Base-by-base conservation (phyloP, 1,140 invertebrate species). In the Anadara kagoshimensis region DNA sequence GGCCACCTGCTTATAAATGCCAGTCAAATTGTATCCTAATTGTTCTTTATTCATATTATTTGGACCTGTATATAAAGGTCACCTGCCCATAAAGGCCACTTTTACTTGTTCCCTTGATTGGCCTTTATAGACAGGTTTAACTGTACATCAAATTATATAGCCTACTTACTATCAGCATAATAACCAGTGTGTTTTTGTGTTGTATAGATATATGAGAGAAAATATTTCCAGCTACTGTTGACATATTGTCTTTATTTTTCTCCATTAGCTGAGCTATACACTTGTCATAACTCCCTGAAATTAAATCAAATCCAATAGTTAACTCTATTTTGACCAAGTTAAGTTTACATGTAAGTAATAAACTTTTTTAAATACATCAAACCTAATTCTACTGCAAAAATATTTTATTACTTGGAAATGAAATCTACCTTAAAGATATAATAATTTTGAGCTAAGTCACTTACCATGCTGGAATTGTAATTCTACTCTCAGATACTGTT, bases 141-240 rank as follows among this genome's bases (percentile, higher is more conserved):
- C n/a, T n/a, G n/a, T n/a, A n/a, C n/a, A n/a, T n/a, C 14, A 14
- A 11, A 49, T 24, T 56, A 1, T 24, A 54, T 14, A 49, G 18
- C 24, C 57, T 20, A 81, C 83, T 83, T 75, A 88, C 89, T 73
- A 92, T 91, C 2, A 92, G 78, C 78, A 90, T 85, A 66, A 91
- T 91, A 54, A 91, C 86, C 1, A 92, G 83, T 67, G 85, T 78
- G 80, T 92, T 99, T 89, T 99, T 99, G 87, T 97, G 97, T 22
- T 76, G 75, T 16, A 98, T 96, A 85, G 98, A 95, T 63, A 95
- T 94, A 90, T 99, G 98, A 14, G 98, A 99, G 90, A 99, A 99
- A 59, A 99, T 98, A 14, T 94, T 96, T 18, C 93, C 93, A 0
- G 96, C 94, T 3, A 99, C 97, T 26, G 92, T 92, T 22, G 92